Conservation (phyloP, 23 tunicate genomes). For the Corella eumyota region DNA sequence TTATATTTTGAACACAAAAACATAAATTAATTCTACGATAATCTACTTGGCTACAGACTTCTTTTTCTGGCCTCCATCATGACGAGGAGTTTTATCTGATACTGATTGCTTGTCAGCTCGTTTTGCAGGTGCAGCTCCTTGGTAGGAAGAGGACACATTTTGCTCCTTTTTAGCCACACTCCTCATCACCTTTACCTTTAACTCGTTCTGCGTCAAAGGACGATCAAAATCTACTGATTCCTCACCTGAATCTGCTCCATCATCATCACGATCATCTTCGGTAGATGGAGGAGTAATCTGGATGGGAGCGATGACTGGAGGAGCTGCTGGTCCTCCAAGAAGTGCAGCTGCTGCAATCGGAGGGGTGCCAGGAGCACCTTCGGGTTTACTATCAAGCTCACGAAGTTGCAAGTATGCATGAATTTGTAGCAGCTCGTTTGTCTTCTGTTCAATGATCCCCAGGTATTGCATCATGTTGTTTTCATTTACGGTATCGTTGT, state of each 20-base stretch:
- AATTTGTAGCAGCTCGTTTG: constrained; percentile 83
- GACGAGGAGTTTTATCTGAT: constrained; percentile 52
- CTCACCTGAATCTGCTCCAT: constrained; percentile 58
- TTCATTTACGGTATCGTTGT: constrained; percentile 70
- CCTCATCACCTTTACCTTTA: constrained; percentile 51
- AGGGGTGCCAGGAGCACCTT: constrained; percentile 53
- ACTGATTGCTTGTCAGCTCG: constrained; percentile 33
- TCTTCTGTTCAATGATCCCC: constrained; percentile 87
- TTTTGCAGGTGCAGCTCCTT: constrained; percentile 14
- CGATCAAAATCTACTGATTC: constrained; percentile 73
- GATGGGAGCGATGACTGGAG: constrained; percentile 43
- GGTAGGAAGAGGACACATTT: constrained; percentile 3
- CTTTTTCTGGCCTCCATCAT: constrained; percentile 23
- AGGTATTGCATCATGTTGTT: constrained; percentile 96
- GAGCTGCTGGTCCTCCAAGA: constrained; percentile 71
- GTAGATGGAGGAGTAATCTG: constrained; percentile 83
- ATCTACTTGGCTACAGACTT: no score
- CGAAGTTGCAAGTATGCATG: constrained; percentile 83
- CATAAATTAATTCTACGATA: no score
- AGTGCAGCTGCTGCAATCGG: constrained; percentile 54
- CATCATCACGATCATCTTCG: constrained; percentile 70
- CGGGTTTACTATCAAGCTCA: constrained; percentile 64
- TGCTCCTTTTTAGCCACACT: constrained; percentile 54
- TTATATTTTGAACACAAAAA: no score
- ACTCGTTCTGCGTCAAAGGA: constrained; percentile 68